Conservation (phyloP, 1,140 invertebrate species). For the Drosophila parvula region DNA sequence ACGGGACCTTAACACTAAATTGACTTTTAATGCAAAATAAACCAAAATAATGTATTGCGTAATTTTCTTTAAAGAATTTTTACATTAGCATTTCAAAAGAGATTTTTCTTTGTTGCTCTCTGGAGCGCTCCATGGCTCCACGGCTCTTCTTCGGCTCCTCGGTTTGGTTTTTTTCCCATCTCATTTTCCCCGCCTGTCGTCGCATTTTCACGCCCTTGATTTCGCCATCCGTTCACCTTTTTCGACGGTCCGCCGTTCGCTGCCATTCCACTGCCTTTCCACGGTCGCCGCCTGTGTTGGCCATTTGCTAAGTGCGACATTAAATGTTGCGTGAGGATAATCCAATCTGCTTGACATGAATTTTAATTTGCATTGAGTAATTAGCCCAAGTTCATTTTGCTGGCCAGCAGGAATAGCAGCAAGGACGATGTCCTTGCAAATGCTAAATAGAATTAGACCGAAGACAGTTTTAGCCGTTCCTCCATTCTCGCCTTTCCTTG, state of each 20-base stretch:
- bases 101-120: conserved; percentile 68
- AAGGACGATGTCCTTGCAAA: conserved; percentile 56
- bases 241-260: neutral
- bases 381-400: conserved; percentile 78
- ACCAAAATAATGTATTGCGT: conserved; percentile 83
- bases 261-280: neutral
- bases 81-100: conserved; percentile 82
- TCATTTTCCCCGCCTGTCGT: conserved; percentile 20
- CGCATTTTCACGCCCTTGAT: conserved; percentile 62
- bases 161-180: conserved; percentile 44
- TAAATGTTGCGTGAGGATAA: conserved; percentile 82
- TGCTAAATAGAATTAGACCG: conserved; percentile 76
- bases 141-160: neutral
- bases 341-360: conserved; percentile 82
- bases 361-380: conserved; percentile 83
- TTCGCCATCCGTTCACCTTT: conserved; percentile 37
- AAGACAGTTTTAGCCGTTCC: conserved; percentile 50
- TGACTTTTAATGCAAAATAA: conserved; percentile 83
- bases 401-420: conserved; percentile 34
- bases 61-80: conserved; percentile 83
- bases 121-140: conserved; percentile 29
- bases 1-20: conserved; percentile 79
- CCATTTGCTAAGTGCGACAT: conserved; percentile 73
- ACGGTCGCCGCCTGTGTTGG: conserved; percentile 25
- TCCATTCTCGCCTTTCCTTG: conserved; percentile 6